Evolutionary conservation across 2,888 invertebrate species (phyloP).

Genomic region (Drosophila atripex): DNA sequence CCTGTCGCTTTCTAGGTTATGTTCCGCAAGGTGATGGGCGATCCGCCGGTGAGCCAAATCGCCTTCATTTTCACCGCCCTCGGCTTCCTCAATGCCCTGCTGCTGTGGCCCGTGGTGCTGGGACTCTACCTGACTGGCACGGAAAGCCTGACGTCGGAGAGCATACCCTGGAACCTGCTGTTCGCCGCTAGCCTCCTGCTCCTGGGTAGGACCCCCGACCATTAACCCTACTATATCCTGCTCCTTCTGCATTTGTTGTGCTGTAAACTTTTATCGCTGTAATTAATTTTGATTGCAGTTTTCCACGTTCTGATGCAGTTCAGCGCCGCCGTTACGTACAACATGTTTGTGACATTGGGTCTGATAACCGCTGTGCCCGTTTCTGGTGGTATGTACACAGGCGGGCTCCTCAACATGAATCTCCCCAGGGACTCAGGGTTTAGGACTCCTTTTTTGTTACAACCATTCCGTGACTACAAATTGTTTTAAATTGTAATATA

Average conservation of each 20-base stretch:
- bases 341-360: constrained; percentile 96
- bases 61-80: constrained; percentile 96
- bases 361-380: constrained; percentile 97
- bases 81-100: constrained; percentile 93
- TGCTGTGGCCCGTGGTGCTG: constrained; percentile 96
- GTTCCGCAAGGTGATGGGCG: constrained; percentile 96
- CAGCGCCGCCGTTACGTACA: constrained; percentile 96
- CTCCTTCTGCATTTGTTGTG: constrained; percentile 15
- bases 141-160: constrained; percentile 92
- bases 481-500: constrained; percentile 54
- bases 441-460: constrained; percentile 1
- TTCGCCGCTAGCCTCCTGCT: constrained; percentile 91
- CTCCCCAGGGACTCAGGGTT: background rate
- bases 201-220: constrained; percentile 86
- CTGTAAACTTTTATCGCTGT: constrained; percentile 51
- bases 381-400: constrained; percentile 90
- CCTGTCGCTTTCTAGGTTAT: constrained; percentile 88
- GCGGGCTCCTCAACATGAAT: constrained; percentile 23
- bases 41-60: constrained; percentile 95
- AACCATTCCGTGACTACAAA: constrained; percentile 58
- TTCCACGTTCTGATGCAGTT: constrained; percentile 97
- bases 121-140: constrained; percentile 93
- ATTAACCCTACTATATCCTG: background rate
- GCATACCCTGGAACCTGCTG: constrained; percentile 94
- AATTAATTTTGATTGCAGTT: constrained; percentile 86